Percentiles rank a stretch among this genome's conserved stretches.
Evolutionary conservation across 2,888 invertebrate species (phyloP).

Genomic region (Deladenus siricidicola): DNA sequence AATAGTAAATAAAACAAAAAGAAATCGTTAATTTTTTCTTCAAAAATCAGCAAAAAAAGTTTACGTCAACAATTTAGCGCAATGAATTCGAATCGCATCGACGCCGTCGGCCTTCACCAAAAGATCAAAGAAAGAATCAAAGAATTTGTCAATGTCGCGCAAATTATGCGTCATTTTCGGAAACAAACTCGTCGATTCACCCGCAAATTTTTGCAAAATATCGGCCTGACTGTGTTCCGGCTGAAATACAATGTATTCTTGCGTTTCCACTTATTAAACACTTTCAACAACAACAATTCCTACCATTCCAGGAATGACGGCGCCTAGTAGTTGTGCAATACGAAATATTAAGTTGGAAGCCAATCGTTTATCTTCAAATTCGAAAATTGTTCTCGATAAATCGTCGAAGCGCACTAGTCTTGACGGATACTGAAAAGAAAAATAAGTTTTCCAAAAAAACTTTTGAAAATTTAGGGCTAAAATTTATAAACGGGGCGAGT

Average conservation of each 20-base stretch:
- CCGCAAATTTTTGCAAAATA: conserved; percentile 9
- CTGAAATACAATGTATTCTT: neutral
- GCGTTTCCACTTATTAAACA: neutral
- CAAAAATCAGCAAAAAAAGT: too few relatives aligned
- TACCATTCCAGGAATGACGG: conserved; percentile 14
- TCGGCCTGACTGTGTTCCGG: conserved; percentile 10
- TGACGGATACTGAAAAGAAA: conserved; percentile 5
- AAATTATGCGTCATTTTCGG: neutral
- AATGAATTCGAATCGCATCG: neutral
- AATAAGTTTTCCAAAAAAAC: neutral
- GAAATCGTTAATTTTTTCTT: too few relatives aligned
- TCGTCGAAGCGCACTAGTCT: conserved; percentile 12
- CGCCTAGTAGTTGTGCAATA: conserved; percentile 13
- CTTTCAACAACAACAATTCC: neutral
- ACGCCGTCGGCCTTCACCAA: neutral
- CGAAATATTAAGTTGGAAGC: conserved; percentile 11
- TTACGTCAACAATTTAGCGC: neutral
- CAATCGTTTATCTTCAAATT: neutral
- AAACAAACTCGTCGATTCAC: neutral
- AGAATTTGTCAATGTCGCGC: neutral
- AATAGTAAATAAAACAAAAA: too few relatives aligned
- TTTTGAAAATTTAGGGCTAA: too few relatives aligned
- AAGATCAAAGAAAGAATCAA: neutral
- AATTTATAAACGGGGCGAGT: too few relatives aligned
- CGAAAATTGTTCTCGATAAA: conserved; percentile 6